Evolutionary conservation across 2,888 invertebrate genomes (phyloP), one percentile per base, ranked within the genome.

Genomic region (Ochlodes sylvanus): DNA sequence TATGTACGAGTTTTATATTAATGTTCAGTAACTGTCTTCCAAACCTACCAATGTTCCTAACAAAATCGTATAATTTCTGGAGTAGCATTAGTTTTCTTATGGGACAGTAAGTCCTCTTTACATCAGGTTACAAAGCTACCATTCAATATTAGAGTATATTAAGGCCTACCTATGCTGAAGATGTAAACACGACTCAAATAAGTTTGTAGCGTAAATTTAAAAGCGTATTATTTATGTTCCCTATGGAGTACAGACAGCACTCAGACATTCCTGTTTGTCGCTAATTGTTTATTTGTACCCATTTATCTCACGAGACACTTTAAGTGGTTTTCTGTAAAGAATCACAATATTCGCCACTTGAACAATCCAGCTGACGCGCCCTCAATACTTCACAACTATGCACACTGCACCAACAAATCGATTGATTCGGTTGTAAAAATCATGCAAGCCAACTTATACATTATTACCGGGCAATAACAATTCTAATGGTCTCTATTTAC

Each of bases 281-380:
- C 69, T 73, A 73, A 76, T 75, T 77, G 73, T 71, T 75, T 76
- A 72, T 77, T 75, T 73, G 66, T 70, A 70, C 70, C 61, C 73
- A 74, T 76, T 75, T 70, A 74, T 77, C 73, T 71, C 70, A 63
- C 61, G 71, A 70, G 73, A 76, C 76, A 71, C 69, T 72, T 76
- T 70, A 76, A 77, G 75, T 77, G 76, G 71, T 76, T 74, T 73
- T 69, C 73, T 52, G 70, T 72, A 70, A 71, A 77, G 71, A 73
- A 72, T 75, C 72, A 73, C 73, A 71, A 75, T 75, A 73, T 77
- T 76, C 73, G 74, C 75, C 76, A 77, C 76, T 76, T 73, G 72
- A 73, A 68, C 57, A 47, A 61, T 55, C 47, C 65, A 44, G 21
- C 60, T 60, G 63, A 60, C 66, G 64, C 66, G 69, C 63, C 73